Evolutionary conservation across 2,797 vertebrate species (phyloP), one percentile per base, ranked within the genome.

Genomic region (Amblyraja radiata): DNA sequence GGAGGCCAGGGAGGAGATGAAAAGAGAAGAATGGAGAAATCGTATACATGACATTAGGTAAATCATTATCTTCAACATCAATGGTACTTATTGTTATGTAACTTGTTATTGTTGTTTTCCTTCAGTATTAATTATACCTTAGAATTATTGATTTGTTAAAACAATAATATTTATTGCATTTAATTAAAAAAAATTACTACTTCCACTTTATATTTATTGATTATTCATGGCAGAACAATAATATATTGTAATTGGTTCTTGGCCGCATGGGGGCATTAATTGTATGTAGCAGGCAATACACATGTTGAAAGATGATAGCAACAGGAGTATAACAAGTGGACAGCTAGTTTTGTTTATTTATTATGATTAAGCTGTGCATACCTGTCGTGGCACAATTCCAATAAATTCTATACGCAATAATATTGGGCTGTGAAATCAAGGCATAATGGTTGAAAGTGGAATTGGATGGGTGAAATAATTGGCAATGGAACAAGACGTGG

Each of bases 11-110:
- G 95, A 95, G 91, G 95, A 96, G 81, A 76, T 96, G 76, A 95
- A 61, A 93, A 95, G 95, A 73, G 94, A 95, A 21, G 94, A 97
- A 93, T 94, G 95, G 95, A 94, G 93, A 93, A 95, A 79, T 61
- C 88, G 93, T 8, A 18, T 97, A 61, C 95, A 96, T 93, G 95
- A 96, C 93, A 94, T 96, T 5, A 93, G 95, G 97, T 98, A 94
- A 96, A 97, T 96, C 81, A 88, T 93, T 83, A 77, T 32, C 2
- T 80, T 93, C 76, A 18, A 92, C 39, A 92, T 71, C 39, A 74
- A 54, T 23, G 14, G 71, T 92, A 92, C 23, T 25, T 39, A 92
- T 58, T 76, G 25, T 71, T 28, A 92, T 92, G 90, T 54, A 58
- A 25, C 54, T n/a, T 74, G 39, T 28, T 54, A 11, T 4, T 54